A percentile compares a stretch with the other conserved stretches of the same genome.
Evolutionary conservation across 2,113 vertebrate species (phyloP).

Genomic region (Dromiciops gliroides): DNA sequence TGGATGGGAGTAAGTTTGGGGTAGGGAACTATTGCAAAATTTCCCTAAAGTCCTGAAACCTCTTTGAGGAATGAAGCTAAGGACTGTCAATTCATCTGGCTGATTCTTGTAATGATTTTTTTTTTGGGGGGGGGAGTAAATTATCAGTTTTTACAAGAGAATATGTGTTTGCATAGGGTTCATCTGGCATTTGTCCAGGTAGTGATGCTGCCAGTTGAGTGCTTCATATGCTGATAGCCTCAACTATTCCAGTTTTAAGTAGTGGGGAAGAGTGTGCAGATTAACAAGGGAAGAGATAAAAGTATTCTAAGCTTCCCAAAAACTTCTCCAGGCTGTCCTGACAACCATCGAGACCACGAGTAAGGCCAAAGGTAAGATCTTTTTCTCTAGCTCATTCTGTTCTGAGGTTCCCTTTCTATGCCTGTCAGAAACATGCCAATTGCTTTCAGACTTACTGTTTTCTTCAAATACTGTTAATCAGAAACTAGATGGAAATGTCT

Average conservation of each 20-base stretch:
- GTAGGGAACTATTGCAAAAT: background rate
- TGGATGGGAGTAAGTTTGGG: background rate
- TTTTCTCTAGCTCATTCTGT: background rate
- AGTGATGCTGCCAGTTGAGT: background rate
- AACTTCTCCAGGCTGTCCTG: background rate
- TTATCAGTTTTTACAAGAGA: background rate
- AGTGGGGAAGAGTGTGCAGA: background rate
- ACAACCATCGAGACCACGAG: background rate
- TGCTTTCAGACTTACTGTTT: conserved; percentile 18
- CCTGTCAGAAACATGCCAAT: conserved; percentile 9
- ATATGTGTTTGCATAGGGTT: background rate
- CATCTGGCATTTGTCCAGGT: background rate
- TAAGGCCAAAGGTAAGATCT: background rate
- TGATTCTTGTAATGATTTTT: background rate
- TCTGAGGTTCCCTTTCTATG: background rate
- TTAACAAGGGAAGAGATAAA: conserved; percentile 17
- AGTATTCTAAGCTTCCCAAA: background rate
- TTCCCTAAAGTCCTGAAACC: background rate
- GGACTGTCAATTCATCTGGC: background rate
- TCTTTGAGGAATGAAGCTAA: background rate
- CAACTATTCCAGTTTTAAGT: background rate
- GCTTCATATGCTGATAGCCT: background rate
- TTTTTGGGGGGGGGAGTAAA: background rate
- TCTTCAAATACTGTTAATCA: conserved; percentile 33
- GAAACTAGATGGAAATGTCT: background rate